phyloP scores from a whole-genome alignment of 2,888 invertebrate genomes.

The Stramonita haemastoma region DNA sequence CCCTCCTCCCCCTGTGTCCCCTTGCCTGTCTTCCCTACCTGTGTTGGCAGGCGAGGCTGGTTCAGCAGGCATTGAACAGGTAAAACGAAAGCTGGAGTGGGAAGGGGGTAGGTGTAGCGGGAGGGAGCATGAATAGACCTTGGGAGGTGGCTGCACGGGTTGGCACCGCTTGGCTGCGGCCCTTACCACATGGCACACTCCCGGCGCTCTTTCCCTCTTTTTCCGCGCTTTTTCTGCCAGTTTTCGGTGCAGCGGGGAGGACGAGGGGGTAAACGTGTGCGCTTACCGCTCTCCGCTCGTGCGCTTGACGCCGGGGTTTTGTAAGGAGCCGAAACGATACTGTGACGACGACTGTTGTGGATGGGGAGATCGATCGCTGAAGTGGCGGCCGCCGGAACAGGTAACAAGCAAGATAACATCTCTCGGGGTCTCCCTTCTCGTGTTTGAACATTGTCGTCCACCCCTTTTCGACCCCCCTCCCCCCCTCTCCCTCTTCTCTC shows the following conservation, averaged over 20 bases:
- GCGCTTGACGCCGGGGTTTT: background rate
- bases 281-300: background rate
- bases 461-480: background rate
- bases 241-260: background rate
- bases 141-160: background rate
- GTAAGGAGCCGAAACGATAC: background rate
- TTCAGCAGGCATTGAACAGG: constrained; percentile 28
- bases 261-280: background rate
- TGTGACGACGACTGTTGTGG: background rate
- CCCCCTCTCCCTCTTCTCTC: background rate
- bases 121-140: background rate
- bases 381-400: background rate
- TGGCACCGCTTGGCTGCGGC: background rate
- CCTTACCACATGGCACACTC: background rate
- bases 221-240: background rate
- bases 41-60: constrained; percentile 19
- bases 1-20: background rate
- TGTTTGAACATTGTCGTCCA: background rate
- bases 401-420: constrained; percentile 9
- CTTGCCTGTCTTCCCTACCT: background rate
- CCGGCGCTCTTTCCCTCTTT: background rate
- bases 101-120: background rate
- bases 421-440: background rate
- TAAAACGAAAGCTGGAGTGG: background rate
- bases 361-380: background rate